Conservation (phyloP, 2,888 invertebrate genomes). For the Sipunculus nudus region DNA sequence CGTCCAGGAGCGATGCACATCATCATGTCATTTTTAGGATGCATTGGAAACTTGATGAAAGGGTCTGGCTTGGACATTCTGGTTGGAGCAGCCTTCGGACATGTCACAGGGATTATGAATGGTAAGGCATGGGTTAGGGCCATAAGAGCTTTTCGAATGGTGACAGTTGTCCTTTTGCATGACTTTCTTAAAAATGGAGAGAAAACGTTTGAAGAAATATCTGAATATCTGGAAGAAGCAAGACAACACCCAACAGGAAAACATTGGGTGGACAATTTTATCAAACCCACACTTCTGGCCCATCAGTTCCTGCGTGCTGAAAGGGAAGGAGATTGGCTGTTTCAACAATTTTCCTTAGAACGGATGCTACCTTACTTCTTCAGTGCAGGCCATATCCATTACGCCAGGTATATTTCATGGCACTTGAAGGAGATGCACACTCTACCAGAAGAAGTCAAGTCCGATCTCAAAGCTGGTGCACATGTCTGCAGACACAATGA, state of each 20-base stretch:
- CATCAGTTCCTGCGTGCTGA: slow-evolving; percentile 5
- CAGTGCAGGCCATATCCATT: not conserved
- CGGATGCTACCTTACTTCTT: slow-evolving; percentile 8
- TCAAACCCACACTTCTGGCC: slow-evolving; percentile 3
- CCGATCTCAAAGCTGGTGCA: not conserved
- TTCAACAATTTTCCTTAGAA: not conserved
- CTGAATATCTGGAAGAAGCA: not conserved
- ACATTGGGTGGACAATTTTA: slow-evolving; percentile 1
- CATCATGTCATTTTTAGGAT: slow-evolving; percentile 3
- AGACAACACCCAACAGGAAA: slow-evolving; percentile 12
- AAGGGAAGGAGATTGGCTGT: slow-evolving; percentile 3
- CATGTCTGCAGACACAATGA: slow-evolving; percentile 5
- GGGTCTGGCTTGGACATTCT: slow-evolving; percentile 7
- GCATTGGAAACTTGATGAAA: slow-evolving; percentile 7
- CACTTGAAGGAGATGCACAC: not conserved
- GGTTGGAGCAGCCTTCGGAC: not conserved
- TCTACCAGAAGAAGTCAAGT: not conserved
- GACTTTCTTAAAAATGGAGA: slow-evolving; percentile 1
- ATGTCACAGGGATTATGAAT: no score
- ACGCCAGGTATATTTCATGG: slow-evolving; percentile 1
- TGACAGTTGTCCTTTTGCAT: not conserved
- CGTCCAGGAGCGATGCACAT: slow-evolving; percentile 8
- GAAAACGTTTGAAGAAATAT: not conserved
- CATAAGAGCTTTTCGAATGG: not conserved
- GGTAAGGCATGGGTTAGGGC: slow-evolving; percentile 1